Base-by-base conservation (phyloP, 53 echinoderm and acorn worm genomes). In the Temnopleurus reevesii region DNA sequence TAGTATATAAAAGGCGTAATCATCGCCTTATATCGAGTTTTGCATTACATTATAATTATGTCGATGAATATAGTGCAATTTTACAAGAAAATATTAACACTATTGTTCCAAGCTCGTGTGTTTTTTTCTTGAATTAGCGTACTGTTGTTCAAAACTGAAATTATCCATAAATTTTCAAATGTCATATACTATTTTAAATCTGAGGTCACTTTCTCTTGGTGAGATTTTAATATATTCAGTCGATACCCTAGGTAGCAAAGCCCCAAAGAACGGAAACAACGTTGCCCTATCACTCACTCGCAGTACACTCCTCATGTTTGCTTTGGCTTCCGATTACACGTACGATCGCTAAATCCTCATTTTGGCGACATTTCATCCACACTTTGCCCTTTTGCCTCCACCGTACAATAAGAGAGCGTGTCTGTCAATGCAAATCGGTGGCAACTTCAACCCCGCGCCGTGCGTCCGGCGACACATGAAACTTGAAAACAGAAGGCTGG, bases 291-390 rank as follows among this genome's bases (percentile, higher is more conserved):
- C 83, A 83, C 53, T 83, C 83, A 83, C 55, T 54, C 83, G 41
- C 51, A 53, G 33, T 51, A 8, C 83, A 56, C 55, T 55, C 38
- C 31, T 12, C 56, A 7, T 83, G 83, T 83, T 83, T 83, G 83
- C 83, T 56, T 36, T 26, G 30, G 33, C 6, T 15, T 83, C 83
- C 6, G 54, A 36, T 83, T 83, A 27, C 83, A 83, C 57, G 83
- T 29, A 19, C 34, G 83, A 57, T 83, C 18, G n/a, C 53, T 83
- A 83, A 83, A 83, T 83, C 83, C 83, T 83, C 83, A 57, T 85
- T 59, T 85, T 85, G 86, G 86, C 86, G 86, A 85, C 86, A 85
- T 85, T 85, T 85, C 46, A 59, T 85, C 46, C 86, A 45, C 61
- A 59, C 60, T 59, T 59, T 45, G 61, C 61, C 59, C 15, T 44